phyloP scores from a whole-genome alignment of 2,888 invertebrate genomes.

The Ariolimax columbianus region DNA sequence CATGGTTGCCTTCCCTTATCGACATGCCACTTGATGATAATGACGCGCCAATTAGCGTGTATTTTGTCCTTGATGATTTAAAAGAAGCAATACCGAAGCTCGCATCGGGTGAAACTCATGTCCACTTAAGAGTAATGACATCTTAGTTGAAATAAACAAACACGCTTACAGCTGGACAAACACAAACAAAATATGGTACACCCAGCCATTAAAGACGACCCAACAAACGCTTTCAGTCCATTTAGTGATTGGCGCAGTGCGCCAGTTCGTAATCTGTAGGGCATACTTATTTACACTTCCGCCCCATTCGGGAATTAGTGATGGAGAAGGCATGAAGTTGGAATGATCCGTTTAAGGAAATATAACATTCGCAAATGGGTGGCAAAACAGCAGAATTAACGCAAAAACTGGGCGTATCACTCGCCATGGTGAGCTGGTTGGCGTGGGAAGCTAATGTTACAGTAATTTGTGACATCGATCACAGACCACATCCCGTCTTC shows the following conservation, averaged over 20 bases:
- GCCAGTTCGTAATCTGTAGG: constrained; percentile 4
- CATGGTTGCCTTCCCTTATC: too few relatives aligned
- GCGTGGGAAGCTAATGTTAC: constrained; percentile 23
- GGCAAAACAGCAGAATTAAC: constrained; percentile 33
- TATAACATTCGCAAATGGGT: constrained; percentile 21
- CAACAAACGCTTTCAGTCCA: constrained; percentile 22
- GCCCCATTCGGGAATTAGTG: neutral
- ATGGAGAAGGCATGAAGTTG: constrained; percentile 23
- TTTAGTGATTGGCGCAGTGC: constrained; percentile 28
- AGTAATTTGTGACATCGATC: constrained; percentile 35
- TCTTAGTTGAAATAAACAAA: neutral
- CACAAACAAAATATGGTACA: constrained; percentile 18
- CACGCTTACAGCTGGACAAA: neutral
- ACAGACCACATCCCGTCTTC: neutral
- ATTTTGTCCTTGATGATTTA: neutral
- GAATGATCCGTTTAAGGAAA: constrained; percentile 25
- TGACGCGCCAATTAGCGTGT: too few relatives aligned
- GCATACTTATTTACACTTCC: constrained; percentile 30
- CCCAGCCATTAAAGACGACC: neutral
- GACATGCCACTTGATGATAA: too few relatives aligned
- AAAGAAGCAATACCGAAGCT: neutral
- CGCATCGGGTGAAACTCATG: neutral
- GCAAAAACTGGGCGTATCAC: constrained; percentile 35
- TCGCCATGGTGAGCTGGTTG: neutral
- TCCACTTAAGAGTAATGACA: neutral